Evolutionary conservation across 2,888 invertebrate genomes (phyloP), one percentile per base, ranked within the genome.

Genomic region (Adelognathus sp.): DNA sequence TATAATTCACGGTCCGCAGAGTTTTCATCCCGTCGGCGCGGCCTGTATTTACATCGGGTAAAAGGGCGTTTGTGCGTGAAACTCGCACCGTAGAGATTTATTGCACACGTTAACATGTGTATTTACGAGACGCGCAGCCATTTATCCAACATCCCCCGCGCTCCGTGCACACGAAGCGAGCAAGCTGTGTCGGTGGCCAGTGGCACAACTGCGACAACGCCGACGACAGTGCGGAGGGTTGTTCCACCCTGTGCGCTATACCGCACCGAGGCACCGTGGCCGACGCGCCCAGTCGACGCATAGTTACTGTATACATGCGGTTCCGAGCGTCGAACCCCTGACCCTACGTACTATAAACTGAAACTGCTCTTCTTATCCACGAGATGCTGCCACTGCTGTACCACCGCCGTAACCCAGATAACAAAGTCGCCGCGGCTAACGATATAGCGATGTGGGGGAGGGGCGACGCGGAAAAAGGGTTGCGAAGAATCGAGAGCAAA

Each of bases 311-410:
- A n/a, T n/a, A n/a, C n/a, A n/a, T 27, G 39, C 36, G 24, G 31
- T 41, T 56, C 16, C 41, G 67, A 56, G 67, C 67, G 41, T 69
- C 67, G 67, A 69, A 69, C 67, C 44, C 69, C 31, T 69, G 69
- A 69, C 69, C 69, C 31, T 56, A 44, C 56, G 56, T 58, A 69
- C 31, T 58, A 46, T 44, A 63, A 9, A n/a, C 4, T 3, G 21
- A 24, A 24, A 4, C 29, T 21, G 9, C 27, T 11, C 44, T 52
- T 21, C 56, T 69, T 70, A 60, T 60, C 70, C 50, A 3, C 29
- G 60, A 69, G 69, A 69, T 50, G 70, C 44, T 31, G 44, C 44
- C 46, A n/a, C n/a, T n/a, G n/a, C n/a, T n/a, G n/a, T n/a, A n/a
- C n/a, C n/a, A n/a, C n/a, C n/a, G 41, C 36, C 60, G 24, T 24